phyloP scores from a whole-genome alignment of 2,113 vertebrate genomes.

The Silurus asotus region DNA sequence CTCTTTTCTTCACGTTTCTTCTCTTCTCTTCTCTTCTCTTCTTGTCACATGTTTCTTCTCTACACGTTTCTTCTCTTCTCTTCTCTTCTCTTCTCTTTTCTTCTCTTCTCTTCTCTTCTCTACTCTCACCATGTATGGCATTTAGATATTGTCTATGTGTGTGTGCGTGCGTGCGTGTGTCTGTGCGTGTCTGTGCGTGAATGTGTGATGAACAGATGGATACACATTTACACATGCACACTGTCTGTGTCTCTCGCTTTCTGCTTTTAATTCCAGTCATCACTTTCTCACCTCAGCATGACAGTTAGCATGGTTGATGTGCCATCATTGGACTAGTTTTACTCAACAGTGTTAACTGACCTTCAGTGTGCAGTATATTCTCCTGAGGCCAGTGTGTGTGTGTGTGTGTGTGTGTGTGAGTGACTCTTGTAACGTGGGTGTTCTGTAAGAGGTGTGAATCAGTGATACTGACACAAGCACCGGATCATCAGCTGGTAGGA shows the following conservation, averaged over 20 bases:
- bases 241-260: neutral
- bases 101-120: neutral
- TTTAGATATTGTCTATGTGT: neutral
- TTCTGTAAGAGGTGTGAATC: conserved; percentile 20
- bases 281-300: neutral
- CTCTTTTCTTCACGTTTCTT: conserved; percentile 9
- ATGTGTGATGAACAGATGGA: neutral
- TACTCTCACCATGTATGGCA: neutral
- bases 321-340: conserved; percentile 4
- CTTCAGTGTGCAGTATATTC: neutral
- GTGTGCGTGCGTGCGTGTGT: neutral
- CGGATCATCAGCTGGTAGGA: conserved; percentile 9
- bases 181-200: neutral
- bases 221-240: neutral
- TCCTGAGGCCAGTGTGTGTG: conserved; percentile 10
- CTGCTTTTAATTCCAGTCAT: neutral
- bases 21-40: neutral
- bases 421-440: conserved; percentile 16
- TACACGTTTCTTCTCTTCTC: neutral
- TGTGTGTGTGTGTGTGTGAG: conserved; percentile 4
- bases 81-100: neutral
- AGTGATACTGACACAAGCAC: conserved; percentile 28
- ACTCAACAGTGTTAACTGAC: neutral
- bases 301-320: neutral
- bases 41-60: neutral